Conservation (phyloP, 2,113 vertebrate genomes). For the Aptenodytes patagonicus region DNA sequence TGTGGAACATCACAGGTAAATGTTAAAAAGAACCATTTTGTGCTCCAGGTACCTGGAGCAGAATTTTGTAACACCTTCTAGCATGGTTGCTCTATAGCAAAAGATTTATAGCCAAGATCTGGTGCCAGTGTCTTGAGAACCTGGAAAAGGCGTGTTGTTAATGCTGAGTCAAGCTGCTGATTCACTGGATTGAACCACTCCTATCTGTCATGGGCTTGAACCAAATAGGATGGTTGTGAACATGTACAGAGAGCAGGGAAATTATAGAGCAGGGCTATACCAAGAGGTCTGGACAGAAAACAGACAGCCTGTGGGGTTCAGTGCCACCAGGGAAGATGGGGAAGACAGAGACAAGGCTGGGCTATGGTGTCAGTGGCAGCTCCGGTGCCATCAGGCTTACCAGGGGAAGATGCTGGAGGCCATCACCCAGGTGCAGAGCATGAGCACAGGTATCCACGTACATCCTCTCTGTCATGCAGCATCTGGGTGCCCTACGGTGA, state of each 20-base stretch:
- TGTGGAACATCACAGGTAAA: neutral
- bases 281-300: neutral
- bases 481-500: neutral
- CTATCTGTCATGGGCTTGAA: neutral
- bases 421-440: neutral
- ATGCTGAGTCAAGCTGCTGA: neutral
- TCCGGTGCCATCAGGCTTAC: neutral
- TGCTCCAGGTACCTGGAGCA: neutral
- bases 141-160: neutral
- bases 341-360: neutral
- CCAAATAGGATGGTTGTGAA: neutral
- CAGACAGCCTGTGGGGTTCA: neutral
- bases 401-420: neutral
- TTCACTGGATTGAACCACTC: neutral
- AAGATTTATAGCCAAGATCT: neutral
- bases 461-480: fast-evolving
- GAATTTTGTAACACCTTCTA: neutral
- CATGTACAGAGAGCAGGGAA: neutral
- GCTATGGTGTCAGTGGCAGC: neutral
- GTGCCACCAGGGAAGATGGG: neutral
- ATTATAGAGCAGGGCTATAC: neutral
- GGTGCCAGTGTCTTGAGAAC: fast-evolving
- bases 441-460: fast-evolving
- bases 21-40: neutral
- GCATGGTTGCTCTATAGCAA: neutral